A percentile compares a stretch with the other conserved stretches of the same genome.
These are phyloP conservation scores for Heteropelma amictum DNA, from an alignment of 2,888 invertebrate genomes.

Conservation along the genomic window DNA sequence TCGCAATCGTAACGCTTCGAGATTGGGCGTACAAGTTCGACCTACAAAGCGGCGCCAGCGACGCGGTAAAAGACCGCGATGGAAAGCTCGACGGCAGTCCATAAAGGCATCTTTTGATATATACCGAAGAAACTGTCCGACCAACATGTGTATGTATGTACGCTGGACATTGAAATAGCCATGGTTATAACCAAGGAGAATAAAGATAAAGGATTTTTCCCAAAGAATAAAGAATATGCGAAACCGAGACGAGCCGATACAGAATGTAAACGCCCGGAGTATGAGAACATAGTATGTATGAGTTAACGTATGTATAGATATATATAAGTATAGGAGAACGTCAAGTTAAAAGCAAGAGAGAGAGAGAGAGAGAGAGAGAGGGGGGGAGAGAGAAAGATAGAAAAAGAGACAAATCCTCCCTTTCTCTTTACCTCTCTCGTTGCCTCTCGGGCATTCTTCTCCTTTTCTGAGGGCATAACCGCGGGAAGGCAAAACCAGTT, in stretches of 20 bases:
- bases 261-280: background rate
- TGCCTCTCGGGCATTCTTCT: conserved; percentile 47
- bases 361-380: conserved; percentile 56
- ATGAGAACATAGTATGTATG: conserved; percentile 3
- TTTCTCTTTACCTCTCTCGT: conserved; percentile 17
- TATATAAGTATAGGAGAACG: conserved; percentile 10
- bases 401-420: conserved; percentile 47
- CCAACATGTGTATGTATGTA: conserved; percentile 48
- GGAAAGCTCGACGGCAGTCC: background rate
- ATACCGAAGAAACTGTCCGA: background rate
- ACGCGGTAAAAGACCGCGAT: background rate
- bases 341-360: conserved; percentile 53
- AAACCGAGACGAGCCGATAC: conserved; percentile 20
- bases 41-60: background rate
- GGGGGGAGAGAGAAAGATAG: conserved; percentile 56
- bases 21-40: background rate
- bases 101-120: background rate
- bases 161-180: conserved; percentile 65
- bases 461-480: conserved; percentile 67
- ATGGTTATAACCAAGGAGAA: conserved; percentile 18
- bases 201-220: conserved; percentile 32
- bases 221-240: conserved; percentile 30
- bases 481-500: conserved; percentile 74
- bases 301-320: conserved; percentile 13
- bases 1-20: too few relatives aligned